A percentile compares a stretch with the other conserved stretches of the same genome.
Conservation (phyloP, 2,797 vertebrate species). For the Sphaeramia orbicularis region DNA sequence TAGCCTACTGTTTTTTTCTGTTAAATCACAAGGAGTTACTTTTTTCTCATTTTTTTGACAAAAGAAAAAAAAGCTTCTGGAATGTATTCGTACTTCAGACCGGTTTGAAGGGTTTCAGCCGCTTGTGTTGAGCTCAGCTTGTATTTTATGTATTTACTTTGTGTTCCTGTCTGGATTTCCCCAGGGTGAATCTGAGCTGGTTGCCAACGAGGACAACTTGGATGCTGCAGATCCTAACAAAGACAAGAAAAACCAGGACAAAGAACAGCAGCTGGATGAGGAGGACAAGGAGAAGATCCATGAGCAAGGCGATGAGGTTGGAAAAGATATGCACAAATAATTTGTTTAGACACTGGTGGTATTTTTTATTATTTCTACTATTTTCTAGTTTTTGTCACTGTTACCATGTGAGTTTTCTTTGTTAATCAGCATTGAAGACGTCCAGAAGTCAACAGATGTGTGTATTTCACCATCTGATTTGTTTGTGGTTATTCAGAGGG, state of each 20-base stretch:
- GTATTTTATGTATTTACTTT: not conserved
- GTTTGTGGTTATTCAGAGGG: constrained; percentile 86
- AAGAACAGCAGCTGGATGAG: constrained; percentile 80
- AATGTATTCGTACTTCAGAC: too few relatives aligned
- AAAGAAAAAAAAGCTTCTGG: too few relatives aligned
- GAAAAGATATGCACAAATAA: not conserved
- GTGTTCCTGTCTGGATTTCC: not conserved
- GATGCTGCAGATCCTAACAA: constrained; percentile 86
- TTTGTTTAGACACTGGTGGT: too few relatives aligned
- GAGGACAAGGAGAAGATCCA: constrained; percentile 90
- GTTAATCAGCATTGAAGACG: too few relatives aligned
- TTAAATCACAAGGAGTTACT: too few relatives aligned
- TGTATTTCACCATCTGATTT: too few relatives aligned
- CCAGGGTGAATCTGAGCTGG: constrained; percentile 93
- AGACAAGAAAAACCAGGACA: constrained; percentile 86
- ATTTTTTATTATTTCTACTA: too few relatives aligned
- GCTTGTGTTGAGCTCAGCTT: not conserved
- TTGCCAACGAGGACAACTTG: constrained; percentile 94
- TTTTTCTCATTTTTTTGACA: too few relatives aligned
- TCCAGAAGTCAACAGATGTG: not conserved
- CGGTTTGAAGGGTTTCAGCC: too few relatives aligned
- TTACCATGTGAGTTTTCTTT: too few relatives aligned
- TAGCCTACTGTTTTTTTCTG: too few relatives aligned
- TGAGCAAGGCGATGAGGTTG: constrained; percentile 94
- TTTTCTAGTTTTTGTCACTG: too few relatives aligned